Evolutionary conservation across 2,797 vertebrate species (phyloP).

Genomic region (Microcaecilia unicolor): DNA sequence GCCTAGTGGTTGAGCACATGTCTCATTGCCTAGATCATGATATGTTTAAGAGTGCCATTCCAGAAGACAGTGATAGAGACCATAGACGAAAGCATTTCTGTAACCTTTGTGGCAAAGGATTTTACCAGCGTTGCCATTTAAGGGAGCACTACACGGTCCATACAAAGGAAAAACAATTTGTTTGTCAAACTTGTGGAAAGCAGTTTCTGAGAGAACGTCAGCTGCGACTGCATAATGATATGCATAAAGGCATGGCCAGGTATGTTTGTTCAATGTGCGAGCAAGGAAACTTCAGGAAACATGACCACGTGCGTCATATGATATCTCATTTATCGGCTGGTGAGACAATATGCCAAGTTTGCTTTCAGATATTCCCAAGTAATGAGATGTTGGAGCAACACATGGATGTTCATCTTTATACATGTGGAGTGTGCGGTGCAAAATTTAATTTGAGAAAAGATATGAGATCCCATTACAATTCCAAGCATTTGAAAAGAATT

Average conservation of each 20-base stretch:
- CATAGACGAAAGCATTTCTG: conserved; percentile 96
- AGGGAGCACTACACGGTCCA: conserved; percentile 97
- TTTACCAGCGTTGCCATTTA: conserved; percentile 96
- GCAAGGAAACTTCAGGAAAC: conserved; percentile 97
- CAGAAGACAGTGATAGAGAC: conserved; percentile 80
- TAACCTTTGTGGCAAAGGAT: conserved; percentile 91
- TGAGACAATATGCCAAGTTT: conserved; percentile 97
- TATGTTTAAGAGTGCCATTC: conserved; percentile 67
- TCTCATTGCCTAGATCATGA: conserved; percentile 83
- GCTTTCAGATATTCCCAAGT: conserved; percentile 94
- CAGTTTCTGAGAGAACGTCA: conserved; percentile 94
- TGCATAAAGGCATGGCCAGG: conserved; percentile 97
- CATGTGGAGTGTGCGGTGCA: conserved; percentile 93
- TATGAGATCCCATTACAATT: conserved; percentile 96
- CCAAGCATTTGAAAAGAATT: conserved; percentile 81
- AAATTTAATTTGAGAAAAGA: conserved; percentile 97
- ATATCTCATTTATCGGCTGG: conserved; percentile 93
- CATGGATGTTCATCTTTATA: conserved; percentile 97
- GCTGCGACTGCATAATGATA: conserved; percentile 93
- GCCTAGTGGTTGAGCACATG: conserved; percentile 80
- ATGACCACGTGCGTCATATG: conserved; percentile 97
- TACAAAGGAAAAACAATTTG: conserved; percentile 98
- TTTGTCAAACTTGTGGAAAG: conserved; percentile 94
- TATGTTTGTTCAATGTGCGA: conserved; percentile 95
- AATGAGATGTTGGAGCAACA: conserved; percentile 91